Base-by-base conservation (phyloP, 2,113 vertebrate species). In the Octodon degus region DNA sequence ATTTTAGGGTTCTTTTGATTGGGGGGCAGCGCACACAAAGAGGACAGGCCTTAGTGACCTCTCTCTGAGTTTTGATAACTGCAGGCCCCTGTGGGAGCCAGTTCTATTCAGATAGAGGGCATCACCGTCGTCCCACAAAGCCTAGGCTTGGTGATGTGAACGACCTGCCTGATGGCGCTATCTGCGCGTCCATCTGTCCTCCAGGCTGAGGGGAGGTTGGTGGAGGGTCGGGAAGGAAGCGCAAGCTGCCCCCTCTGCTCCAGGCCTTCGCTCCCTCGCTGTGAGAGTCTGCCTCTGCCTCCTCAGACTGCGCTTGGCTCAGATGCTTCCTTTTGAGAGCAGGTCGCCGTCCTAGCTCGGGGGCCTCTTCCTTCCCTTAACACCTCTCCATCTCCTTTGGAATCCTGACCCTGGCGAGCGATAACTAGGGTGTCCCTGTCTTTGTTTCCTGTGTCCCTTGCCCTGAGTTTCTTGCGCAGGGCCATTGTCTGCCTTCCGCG, bases 251-350 rank as follows among this genome's bases (percentile, higher is more conserved):
- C 17, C 77, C 85, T 20, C 9, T 14, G 37, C 43, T 14, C 32
- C 72, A 47, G n/a, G 17, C 30, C 37, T 19, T 79, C 16, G 20
- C 34, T 16, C 6, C 27, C n/a, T 25, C 0, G 0, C 0, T 50
- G 13, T 60, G 88, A 55, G 34, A 83, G 65, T 58, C 8, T 32
- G 25, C 8, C 10, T 79, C 32, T 27, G 53, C 27, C 40, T 89
- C 16, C 13, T 27, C 65, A n/a, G n/a, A n/a, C 43, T n/a, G 16
- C 32, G 62, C 74, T 87, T 77, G 47, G 50, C 37, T 90, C 58
- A 89, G 8, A 32, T 14, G 63, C 89, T 43, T 0, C 47, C 25
- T 81, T 63, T 40, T 62, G 74, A 27, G 63, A 74, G 77, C 53
- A 47, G 43, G 82, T 27, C 60, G 30, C n/a, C 82, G 16, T 43